Conservation (phyloP, 2,888 invertebrate species). For the Gasteruption jaculator region DNA sequence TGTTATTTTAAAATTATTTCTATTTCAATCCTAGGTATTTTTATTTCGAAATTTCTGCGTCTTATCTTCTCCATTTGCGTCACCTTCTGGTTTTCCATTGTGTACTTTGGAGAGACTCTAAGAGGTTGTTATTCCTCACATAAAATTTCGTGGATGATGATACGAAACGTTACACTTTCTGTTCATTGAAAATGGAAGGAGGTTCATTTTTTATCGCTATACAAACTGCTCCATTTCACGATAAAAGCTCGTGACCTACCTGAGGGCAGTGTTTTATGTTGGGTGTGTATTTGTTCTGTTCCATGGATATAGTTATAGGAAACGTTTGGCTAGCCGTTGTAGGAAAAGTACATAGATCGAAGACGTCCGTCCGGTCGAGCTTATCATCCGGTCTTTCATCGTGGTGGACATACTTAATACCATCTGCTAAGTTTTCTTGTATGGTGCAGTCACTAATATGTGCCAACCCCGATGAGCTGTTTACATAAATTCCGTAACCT, state of each 20-base stretch:
- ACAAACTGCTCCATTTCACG: too few species aligned
- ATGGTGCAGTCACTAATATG: conserved; percentile 74
- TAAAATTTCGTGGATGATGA: background rate
- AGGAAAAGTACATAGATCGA: conserved; percentile 81
- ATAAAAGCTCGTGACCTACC: conserved; percentile 35
- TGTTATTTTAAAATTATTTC: too few species aligned
- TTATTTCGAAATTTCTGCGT: too few species aligned
- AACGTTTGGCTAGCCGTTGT: conserved; percentile 82
- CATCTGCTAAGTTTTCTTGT: conserved; percentile 85
- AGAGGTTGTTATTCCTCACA: conserved; percentile 1
- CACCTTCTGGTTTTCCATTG: too few species aligned
- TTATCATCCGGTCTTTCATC: conserved; percentile 74
- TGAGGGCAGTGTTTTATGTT: conserved; percentile 72
- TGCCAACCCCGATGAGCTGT: conserved; percentile 80
- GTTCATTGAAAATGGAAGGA: background rate
- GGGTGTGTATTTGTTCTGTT: conserved; percentile 71
- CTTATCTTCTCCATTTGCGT: too few species aligned
- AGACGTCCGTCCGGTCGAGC: conserved; percentile 70
- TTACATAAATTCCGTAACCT: conserved; percentile 86
- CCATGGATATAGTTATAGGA: conserved; percentile 77
- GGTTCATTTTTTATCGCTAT: background rate
- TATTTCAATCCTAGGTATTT: too few species aligned
- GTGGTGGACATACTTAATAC: conserved; percentile 80
- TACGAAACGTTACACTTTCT: background rate
- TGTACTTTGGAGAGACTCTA: too few species aligned